A percentile compares a stretch with the other conserved stretches of the same genome.
Conservation (phyloP, 2,888 invertebrate species). For the Xylophagus ater region DNA sequence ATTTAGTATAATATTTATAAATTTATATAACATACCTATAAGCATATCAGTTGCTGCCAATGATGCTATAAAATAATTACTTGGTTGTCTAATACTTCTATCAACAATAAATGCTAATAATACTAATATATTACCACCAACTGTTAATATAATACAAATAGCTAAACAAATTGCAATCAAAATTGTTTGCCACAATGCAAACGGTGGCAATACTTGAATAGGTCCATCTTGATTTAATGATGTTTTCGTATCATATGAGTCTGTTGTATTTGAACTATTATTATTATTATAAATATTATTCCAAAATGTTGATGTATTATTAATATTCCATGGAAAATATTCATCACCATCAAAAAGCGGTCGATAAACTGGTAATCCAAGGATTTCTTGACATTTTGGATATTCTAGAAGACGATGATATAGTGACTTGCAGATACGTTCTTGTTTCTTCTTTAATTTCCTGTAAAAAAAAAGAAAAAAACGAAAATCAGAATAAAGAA, state of each 20-base stretch:
- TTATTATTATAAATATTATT: conserved; percentile 26
- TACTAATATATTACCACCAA: conserved; percentile 92
- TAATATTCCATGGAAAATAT: conserved; percentile 30
- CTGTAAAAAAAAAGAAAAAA: conserved; percentile 37
- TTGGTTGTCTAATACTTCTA: conserved; percentile 86
- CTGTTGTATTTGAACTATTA: conserved; percentile 27
- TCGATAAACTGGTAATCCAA: conserved; percentile 40
- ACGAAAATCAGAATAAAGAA: too few relatives aligned
- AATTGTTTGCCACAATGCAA: conserved; percentile 80
- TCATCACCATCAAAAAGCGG: conserved; percentile 39
- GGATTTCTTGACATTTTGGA: conserved; percentile 49
- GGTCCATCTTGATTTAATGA: conserved; percentile 24
- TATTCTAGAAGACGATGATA: conserved; percentile 49
- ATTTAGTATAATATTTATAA: not conserved
- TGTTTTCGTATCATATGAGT: too few relatives aligned
- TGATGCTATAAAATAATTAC: conserved; percentile 98
- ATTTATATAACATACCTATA: conserved; percentile 52
- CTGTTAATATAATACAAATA: conserved; percentile 81
- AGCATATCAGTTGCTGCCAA: conserved; percentile 94
- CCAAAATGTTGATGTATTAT: conserved; percentile 29
- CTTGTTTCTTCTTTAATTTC: conserved; percentile 64
- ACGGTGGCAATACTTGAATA: conserved; percentile 64
- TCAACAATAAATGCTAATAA: conserved; percentile 91
- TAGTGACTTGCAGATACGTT: conserved; percentile 57
- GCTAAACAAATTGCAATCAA: conserved; percentile 79